phyloP scores from a whole-genome alignment of 2,797 vertebrate species.

The Acipenser ruthenus region DNA sequence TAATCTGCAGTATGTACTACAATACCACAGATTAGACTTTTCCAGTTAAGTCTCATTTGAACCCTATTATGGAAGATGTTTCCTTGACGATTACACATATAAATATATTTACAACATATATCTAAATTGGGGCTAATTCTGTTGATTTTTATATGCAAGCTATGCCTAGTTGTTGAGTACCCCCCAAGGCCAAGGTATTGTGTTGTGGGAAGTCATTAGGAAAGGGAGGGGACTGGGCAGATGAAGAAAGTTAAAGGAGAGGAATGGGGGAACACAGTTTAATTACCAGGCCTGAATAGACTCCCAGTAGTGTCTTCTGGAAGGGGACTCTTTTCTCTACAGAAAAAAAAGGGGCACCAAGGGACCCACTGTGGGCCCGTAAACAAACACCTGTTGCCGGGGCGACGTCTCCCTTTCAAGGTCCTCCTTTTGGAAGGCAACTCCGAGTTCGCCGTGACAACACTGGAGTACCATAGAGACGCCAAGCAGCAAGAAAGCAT shows the following conservation, averaged over 20 bases:
- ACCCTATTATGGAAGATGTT: too few species aligned
- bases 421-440: constrained; percentile 17
- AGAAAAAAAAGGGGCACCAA: constrained; percentile 20
- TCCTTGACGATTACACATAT: too few species aligned
- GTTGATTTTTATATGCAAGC: too few species aligned
- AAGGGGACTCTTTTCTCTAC: constrained; percentile 22
- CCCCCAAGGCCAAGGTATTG: neutral
- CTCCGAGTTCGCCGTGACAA: constrained; percentile 11
- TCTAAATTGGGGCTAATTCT: too few species aligned
- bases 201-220: neutral
- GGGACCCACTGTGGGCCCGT: constrained; percentile 16
- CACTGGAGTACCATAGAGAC: constrained; percentile 23
- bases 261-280: constrained; percentile 18
- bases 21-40: neutral
- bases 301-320: constrained; percentile 25
- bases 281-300: constrained; percentile 30
- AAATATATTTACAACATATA: too few species aligned
- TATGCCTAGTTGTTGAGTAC: too few species aligned
- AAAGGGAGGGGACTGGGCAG: constrained; percentile 9
- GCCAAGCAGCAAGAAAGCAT: constrained; percentile 21
- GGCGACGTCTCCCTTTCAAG: constrained; percentile 27
- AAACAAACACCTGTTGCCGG: constrained; percentile 34
- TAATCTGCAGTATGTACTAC: neutral
- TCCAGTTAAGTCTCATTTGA: too few species aligned
- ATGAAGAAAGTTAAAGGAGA: neutral